phyloP scores from a whole-genome alignment of 2,113 vertebrate species.

The Nothocercus julius region DNA sequence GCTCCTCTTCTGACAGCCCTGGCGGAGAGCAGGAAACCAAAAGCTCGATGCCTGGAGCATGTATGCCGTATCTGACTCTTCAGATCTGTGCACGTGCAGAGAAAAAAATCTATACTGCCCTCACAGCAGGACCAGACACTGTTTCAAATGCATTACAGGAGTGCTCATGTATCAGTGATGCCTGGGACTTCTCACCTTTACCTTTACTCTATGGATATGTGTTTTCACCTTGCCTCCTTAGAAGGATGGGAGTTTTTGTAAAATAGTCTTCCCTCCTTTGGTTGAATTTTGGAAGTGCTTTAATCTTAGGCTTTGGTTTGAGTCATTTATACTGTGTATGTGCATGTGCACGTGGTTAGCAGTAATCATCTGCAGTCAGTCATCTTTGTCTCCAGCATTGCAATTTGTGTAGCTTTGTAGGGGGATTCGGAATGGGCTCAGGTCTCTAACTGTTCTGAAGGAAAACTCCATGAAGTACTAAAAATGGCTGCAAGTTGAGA shows the following conservation, averaged over 20 bases:
- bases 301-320: neutral
- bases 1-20: neutral
- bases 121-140: neutral
- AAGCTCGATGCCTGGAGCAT: neutral
- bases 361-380: neutral
- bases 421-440: neutral
- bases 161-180: neutral
- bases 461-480: neutral
- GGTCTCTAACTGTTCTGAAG: neutral
- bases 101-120: neutral
- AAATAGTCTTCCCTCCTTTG: neutral
- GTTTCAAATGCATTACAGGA: neutral
- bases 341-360: accelerated
- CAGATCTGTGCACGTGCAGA: neutral
- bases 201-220: neutral
- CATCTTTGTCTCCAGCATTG: neutral
- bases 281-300: neutral
- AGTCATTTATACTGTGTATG: neutral
- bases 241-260: neutral
- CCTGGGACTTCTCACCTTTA: neutral
- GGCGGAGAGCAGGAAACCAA: neutral
- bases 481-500: neutral
- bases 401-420: neutral
- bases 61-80: neutral
- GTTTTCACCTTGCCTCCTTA: neutral